Evolutionary conservation across 2,888 invertebrate species (phyloP).

Genomic region (Hydrotaea cyrtoneurina): DNA sequence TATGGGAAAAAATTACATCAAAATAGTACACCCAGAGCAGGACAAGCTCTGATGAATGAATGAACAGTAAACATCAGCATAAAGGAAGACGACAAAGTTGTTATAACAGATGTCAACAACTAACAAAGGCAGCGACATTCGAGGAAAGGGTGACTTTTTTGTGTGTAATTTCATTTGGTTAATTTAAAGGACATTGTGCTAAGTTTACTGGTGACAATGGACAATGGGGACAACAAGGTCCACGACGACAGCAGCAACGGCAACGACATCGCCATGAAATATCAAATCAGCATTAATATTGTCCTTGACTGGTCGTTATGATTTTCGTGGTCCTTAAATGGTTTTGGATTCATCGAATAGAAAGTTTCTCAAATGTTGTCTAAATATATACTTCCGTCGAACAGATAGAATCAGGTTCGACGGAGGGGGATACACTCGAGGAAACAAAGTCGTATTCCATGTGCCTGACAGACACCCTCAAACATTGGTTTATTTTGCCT

Average conservation of each 20-base stretch:
- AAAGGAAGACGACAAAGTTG: conserved; percentile 16
- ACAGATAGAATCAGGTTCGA: too few species aligned
- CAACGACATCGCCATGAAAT: background rate
- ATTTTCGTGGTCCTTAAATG: background rate
- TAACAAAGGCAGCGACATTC: background rate
- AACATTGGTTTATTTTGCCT: background rate
- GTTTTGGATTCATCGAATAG: background rate
- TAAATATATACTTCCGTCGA: too few species aligned
- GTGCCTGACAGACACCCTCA: background rate
- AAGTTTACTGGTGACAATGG: conserved; percentile 1
- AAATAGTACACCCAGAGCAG: background rate
- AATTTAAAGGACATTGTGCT: conserved; percentile 60
- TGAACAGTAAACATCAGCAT: conserved; percentile 34
- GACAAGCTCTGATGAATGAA: conserved; percentile 17
- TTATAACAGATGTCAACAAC: conserved; percentile 43
- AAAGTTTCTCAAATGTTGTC: too few species aligned
- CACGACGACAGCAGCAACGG: conserved; percentile 10
- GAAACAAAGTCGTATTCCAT: too few species aligned
- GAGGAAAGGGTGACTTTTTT: conserved; percentile 47
- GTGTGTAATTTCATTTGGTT: conserved; percentile 56
- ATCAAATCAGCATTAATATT: conserved; percentile 53
- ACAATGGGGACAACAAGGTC: too few species aligned
- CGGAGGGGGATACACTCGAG: too few species aligned
- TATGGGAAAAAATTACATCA: background rate
- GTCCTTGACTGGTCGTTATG: conserved; percentile 45